phyloP scores from a whole-genome alignment of 2,797 vertebrate species.

The Falco rusticolus region DNA sequence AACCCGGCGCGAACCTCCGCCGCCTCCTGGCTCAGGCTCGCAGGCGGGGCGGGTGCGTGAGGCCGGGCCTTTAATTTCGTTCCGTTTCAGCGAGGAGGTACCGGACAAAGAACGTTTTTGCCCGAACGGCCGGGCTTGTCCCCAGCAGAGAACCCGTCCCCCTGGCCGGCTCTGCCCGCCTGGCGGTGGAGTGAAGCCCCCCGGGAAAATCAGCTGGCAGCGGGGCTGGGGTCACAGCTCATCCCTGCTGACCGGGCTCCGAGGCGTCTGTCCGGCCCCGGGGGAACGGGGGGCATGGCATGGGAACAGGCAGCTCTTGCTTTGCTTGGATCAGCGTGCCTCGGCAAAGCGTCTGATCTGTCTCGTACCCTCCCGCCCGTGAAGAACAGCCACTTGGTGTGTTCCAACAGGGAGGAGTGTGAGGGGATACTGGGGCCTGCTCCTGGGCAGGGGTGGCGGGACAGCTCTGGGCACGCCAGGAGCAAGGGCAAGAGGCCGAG shows the following conservation, averaged over 20 bases:
- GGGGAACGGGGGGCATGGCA: not conserved
- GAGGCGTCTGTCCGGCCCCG: rapidly evolving
- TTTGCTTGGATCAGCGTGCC: not conserved
- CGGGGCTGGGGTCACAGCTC: rapidly evolving
- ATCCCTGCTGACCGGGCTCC: not conserved
- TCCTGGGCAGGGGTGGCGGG: not conserved
- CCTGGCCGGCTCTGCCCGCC: not conserved
- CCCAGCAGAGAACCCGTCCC: too few relatives aligned
- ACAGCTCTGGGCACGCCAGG: not conserved
- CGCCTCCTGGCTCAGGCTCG: rapidly evolving
- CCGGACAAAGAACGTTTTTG: not conserved
- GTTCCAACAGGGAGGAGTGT: not conserved
- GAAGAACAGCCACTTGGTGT: rapidly evolving
- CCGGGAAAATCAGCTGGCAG: not conserved
- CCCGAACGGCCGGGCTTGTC: too few relatives aligned
- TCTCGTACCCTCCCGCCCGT: not conserved
- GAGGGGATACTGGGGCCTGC: rapidly evolving
- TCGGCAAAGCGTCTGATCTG: not conserved
- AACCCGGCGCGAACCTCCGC: too few relatives aligned
- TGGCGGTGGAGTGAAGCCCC: not conserved
- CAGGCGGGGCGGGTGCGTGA: rapidly evolving
- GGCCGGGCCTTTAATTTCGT: too few relatives aligned
- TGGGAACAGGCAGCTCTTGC: not conserved
- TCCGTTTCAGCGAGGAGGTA: rapidly evolving
- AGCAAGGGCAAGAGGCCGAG: not conserved